A percentile compares a stretch with the other conserved stretches of the same genome.
phyloP scores from a whole-genome alignment of 2,797 vertebrate genomes.

The Taenioides sp. region DNA sequence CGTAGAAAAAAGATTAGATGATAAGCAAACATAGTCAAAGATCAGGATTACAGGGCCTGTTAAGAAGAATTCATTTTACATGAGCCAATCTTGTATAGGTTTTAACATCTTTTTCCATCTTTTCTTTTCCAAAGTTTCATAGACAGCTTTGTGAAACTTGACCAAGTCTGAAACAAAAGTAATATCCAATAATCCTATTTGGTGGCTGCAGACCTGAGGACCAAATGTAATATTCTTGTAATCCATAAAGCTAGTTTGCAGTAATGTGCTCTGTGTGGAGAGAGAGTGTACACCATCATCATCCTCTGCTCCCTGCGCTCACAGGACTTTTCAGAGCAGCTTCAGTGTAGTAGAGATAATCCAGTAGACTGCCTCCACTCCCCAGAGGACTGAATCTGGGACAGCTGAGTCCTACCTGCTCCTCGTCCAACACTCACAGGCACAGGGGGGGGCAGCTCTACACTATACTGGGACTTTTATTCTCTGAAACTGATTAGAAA shows the following conservation, averaged over 20 bases:
- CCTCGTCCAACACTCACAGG: slow-evolving; percentile 1
- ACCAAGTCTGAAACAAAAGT: slow-evolving; percentile 7
- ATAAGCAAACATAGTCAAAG: not conserved
- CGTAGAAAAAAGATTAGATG: no score
- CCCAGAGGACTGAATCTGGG: slow-evolving; percentile 7
- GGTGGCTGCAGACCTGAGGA: slow-evolving; percentile 2
- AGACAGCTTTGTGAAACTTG: slow-evolving; percentile 1
- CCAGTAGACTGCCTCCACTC: not conserved
- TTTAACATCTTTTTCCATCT: not conserved
- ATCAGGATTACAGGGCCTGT: not conserved
- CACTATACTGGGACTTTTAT: not conserved
- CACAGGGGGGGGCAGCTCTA: no score
- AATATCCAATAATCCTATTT: slow-evolving; percentile 11
- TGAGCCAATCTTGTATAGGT: not conserved
- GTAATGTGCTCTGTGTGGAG: not conserved
- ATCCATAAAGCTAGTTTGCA: slow-evolving; percentile 9
- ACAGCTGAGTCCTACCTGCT: not conserved
- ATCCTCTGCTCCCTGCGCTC: not conserved
- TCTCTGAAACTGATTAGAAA: not conserved
- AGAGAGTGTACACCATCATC: not conserved
- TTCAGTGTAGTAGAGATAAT: not conserved
- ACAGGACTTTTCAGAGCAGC: not conserved
- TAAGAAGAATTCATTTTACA: not conserved
- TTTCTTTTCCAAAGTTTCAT: not conserved
- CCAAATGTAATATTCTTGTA: slow-evolving; percentile 12